Evolutionary conservation across 2,888 invertebrate species (phyloP).

Genomic region (Muscina levida): DNA sequence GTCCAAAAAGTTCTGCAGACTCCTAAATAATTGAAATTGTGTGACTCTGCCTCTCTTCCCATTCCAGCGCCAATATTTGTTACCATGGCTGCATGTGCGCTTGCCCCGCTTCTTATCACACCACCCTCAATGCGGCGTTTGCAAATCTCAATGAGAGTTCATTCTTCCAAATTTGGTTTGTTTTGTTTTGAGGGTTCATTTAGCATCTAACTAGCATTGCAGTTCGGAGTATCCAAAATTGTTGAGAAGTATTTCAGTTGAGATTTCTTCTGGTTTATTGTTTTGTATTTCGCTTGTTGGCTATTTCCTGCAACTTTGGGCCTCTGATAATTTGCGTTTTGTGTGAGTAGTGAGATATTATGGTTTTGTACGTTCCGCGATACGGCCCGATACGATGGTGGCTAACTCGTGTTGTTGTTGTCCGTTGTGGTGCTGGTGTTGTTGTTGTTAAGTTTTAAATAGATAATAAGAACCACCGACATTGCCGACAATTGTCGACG

Average conservation of each 20-base stretch:
- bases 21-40: too few species aligned
- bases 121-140: too few species aligned
- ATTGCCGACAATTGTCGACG: constrained; percentile 32
- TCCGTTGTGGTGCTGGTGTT: too few species aligned
- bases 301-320: constrained; percentile 4
- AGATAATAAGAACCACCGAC: constrained; percentile 62
- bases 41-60: too few species aligned
- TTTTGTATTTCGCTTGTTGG: not conserved
- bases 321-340: constrained; percentile 16
- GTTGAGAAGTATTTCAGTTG: constrained; percentile 46
- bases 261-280: constrained; percentile 30
- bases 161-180: not conserved
- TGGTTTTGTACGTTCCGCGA: constrained; percentile 44
- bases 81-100: too few species aligned
- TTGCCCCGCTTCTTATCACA: too few species aligned
- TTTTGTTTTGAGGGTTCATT: constrained; percentile 43
- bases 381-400: constrained; percentile 48
- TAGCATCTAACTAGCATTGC: constrained; percentile 45
- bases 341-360: constrained; percentile 26
- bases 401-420: constrained; percentile 17
- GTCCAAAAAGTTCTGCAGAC: too few species aligned
- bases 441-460: constrained; percentile 40
- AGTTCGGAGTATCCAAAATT: constrained; percentile 49
- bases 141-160: constrained; percentile 9
- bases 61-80: too few species aligned